Evolutionary conservation across 37 sponge, comb jelly and placozoan species (phyloP).

Genomic region (Mnemiopsis leidyi): DNA sequence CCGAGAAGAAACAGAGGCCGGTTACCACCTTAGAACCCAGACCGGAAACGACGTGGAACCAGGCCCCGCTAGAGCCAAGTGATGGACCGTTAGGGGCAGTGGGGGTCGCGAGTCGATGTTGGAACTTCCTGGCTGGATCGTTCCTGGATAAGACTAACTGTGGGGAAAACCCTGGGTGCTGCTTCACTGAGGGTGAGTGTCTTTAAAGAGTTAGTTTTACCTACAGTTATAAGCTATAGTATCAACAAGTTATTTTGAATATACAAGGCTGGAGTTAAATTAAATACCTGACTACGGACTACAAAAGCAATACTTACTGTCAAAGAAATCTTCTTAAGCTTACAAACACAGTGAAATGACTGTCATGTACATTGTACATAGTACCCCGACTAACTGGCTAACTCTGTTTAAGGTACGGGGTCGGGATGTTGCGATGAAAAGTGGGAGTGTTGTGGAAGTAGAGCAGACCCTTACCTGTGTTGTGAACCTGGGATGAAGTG

Average conservation of each 20-base stretch:
- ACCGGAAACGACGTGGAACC: neutral
- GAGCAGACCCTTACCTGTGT: neutral
- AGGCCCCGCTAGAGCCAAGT: neutral
- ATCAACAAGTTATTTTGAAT: no score
- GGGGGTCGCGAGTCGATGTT: neutral
- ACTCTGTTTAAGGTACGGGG: neutral
- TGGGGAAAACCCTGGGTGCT: neutral
- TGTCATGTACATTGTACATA: no score
- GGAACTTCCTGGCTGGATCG: neutral
- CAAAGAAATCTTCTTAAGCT: no score
- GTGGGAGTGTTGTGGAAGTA: neutral
- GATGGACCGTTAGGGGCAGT: neutral
- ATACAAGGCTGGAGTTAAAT: no score
- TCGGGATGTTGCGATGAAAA: neutral
- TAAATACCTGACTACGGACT: no score
- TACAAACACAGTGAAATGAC: no score
- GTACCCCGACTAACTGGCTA: no score
- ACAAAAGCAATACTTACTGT: no score
- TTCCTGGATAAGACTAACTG: neutral
- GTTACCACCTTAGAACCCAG: no score
- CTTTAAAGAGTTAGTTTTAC: neutral
- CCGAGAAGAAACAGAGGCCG: no score
- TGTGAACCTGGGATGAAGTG: neutral
- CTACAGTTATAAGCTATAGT: no score
- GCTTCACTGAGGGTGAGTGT: neutral